Evolutionary conservation across 2,888 invertebrate genomes (phyloP).

Genomic region (Perdita meconis): DNA sequence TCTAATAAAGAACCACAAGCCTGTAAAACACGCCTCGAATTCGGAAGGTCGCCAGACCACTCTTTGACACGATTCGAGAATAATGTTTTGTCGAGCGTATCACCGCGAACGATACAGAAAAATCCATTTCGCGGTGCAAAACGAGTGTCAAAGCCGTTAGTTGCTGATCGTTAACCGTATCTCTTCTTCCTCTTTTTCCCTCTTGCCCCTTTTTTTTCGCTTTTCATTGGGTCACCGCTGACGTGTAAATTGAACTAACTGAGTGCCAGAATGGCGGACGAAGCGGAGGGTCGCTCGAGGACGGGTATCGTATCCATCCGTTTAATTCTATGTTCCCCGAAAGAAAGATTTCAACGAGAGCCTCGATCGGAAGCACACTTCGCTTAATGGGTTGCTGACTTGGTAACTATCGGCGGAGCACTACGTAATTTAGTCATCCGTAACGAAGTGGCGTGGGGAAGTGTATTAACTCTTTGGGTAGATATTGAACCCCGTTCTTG

Average conservation of each 20-base stretch:
- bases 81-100: conserved; percentile 3
- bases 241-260: conserved; percentile 20
- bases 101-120: not conserved
- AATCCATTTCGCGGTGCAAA: conserved; percentile 1
- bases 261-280: not conserved
- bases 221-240: no score
- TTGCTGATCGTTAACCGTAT: not conserved
- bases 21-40: conserved; percentile 5
- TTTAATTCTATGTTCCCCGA: conserved; percentile 68
- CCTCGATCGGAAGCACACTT: conserved; percentile 64
- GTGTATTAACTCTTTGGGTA: conserved; percentile 52
- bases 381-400: conserved; percentile 72
- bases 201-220: not conserved
- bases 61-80: conserved; percentile 9
- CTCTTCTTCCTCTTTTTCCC: not conserved
- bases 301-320: conserved; percentile 29
- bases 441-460: conserved; percentile 55
- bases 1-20: conserved; percentile 6
- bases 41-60: not conserved
- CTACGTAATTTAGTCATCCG: conserved; percentile 68
- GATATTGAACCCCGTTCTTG: conserved; percentile 30
- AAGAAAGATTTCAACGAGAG: conserved; percentile 62
- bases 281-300: not conserved
- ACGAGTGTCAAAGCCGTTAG: not conserved
- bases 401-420: conserved; percentile 69